A percentile compares a stretch with the other conserved stretches of the same genome.
These are phyloP conservation scores for Coreius guichenoti DNA, from an alignment of 2,797 vertebrate species.

Conservation along the genomic window DNA sequence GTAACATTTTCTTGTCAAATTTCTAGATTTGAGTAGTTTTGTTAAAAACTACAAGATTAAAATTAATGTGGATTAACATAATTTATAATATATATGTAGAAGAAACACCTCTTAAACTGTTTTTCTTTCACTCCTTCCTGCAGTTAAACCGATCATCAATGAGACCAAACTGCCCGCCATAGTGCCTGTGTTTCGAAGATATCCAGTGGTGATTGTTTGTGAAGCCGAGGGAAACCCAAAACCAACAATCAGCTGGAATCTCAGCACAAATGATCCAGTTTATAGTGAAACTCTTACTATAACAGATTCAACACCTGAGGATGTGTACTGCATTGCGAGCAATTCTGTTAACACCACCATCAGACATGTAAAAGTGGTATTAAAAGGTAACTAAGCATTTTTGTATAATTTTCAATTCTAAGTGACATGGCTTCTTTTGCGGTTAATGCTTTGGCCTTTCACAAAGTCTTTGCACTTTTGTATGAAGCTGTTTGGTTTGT, in stretches of 20 bases:
- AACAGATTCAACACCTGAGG: conserved; percentile 21
- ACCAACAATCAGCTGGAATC: conserved; percentile 70
- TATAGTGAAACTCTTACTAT: conserved; percentile 55
- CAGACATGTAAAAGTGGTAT: conserved; percentile 64
- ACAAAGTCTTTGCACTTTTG: background rate
- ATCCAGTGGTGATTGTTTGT: conserved; percentile 70
- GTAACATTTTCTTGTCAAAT: background rate
- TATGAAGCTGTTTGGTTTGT: background rate
- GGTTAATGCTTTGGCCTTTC: background rate
- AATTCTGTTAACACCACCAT: conserved; percentile 51
- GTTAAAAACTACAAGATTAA: background rate
- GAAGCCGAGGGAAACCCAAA: conserved; percentile 72
- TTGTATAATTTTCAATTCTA: background rate
- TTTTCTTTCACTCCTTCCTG: background rate
- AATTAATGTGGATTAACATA: background rate
- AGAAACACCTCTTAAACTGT: background rate
- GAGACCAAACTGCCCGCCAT: conserved; percentile 61
- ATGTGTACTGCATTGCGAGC: conserved; percentile 65
- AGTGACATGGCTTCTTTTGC: background rate
- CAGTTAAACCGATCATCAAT: conserved; percentile 75
- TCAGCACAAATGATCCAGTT: background rate
- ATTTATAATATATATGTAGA: background rate
- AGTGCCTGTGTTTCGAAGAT: conserved; percentile 72
- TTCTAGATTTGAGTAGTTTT: background rate
- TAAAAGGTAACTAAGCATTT: conserved; percentile 70